Base-by-base conservation (phyloP, 2,888 invertebrate species). In the Ischnus inquisitorius region DNA sequence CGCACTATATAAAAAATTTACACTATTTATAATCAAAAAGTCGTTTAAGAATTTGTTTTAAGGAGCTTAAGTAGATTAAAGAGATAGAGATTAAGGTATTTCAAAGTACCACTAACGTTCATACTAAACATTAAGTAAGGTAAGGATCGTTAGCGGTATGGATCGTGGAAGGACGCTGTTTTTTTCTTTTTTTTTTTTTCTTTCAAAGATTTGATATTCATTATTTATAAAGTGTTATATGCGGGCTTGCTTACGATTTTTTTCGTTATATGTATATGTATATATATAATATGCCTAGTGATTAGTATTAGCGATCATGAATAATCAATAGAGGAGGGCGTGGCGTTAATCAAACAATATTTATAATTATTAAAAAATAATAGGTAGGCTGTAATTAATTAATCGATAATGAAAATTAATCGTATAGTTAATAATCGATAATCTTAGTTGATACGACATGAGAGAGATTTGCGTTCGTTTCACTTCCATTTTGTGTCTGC, bases 1-100 rank as follows among this genome's bases (percentile, higher is more conserved):
- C 90, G 88, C 91, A 88, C 92, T 93, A 93, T 93, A 92, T 92
- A 93, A 93, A 93, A 93, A 93, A 93, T 93, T 92, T 93, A 93
- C 93, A 93, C 91, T 93, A 92, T 93, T 91, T 93, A 93, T 93
- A 93, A 92, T 93, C 90, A 93, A 92, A 92, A 91, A 89, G 83
- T 92, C 88, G 89, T 90, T 83, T 89, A 90, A 90, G 90, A 90
- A 90, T 90, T 90, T 74, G 74, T 74, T 60, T 68, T 85, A 87
- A 74, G 86, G 86, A 87, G 88, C 88, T 86, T 91, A 90, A 92
- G 90, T 91, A 91, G 89, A 87, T 88, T 79, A 88, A 87, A 88
- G 88, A 87, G 89, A 90, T 88, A 90, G 90, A 90, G 88, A 88
- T 86, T 88, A 89, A 22, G 89, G 86, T 87, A 87, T 88, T 83